Conservation (phyloP, 2,888 invertebrate species). For the Linyphia triangularis region DNA sequence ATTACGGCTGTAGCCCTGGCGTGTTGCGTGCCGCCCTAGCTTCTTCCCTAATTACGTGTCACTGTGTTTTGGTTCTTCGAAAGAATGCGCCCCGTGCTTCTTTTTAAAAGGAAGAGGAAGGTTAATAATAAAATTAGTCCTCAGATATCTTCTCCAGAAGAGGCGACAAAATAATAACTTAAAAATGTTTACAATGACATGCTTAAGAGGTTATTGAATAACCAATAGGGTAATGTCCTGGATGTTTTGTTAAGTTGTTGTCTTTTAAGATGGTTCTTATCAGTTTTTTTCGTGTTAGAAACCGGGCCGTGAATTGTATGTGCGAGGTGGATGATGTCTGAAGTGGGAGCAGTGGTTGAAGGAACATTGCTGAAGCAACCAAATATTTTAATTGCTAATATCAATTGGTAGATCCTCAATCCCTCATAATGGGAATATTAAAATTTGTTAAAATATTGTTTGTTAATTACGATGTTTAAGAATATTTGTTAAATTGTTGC, state of each 20-base stretch:
- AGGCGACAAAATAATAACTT: not conserved
- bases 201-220: conserved; percentile 36
- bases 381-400: too few species aligned
- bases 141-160: not conserved
- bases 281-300: not conserved
- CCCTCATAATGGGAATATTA: too few species aligned
- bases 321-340: too few species aligned
- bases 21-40: not conserved
- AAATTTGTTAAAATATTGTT: too few species aligned
- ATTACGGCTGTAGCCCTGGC: conserved; percentile 59
- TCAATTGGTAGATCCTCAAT: too few species aligned
- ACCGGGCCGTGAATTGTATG: too few species aligned
- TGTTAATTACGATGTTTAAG: too few species aligned
- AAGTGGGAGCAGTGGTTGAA: too few species aligned
- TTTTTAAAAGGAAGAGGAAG: conserved; percentile 20
- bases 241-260: not conserved
- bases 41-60: conserved; percentile 70
- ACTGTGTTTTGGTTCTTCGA: conserved; percentile 45
- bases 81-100: conserved; percentile 8
- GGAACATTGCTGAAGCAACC: too few species aligned
- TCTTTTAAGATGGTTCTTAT: not conserved
- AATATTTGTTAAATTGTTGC: too few species aligned
- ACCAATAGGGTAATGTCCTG: conserved; percentile 16
- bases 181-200: conserved; percentile 1
- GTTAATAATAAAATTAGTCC: conserved; percentile 61